Base-by-base conservation (phyloP, 2,888 invertebrate species). In the Eupeodes latifasciatus region DNA sequence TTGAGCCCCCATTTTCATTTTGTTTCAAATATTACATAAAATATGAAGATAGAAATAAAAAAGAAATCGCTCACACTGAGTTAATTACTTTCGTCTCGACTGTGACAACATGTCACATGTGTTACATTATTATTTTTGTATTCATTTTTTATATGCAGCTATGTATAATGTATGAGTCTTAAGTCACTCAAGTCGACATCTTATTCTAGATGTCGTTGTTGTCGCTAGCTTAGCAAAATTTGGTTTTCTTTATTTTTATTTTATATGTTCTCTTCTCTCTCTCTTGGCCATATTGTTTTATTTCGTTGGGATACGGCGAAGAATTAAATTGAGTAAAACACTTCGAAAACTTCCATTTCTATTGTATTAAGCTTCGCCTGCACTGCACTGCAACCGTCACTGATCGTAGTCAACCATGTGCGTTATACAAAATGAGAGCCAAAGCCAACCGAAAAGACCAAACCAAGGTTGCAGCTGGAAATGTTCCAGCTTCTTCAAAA, bases 271-370 rank as follows among this genome's bases (percentile, higher is more conserved):
- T 67, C 61, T 16, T 67, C 72, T 40, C 72, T 59, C 72, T 59
- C 34, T 59, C 74, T n/a, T 69, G 59, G 19, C 66, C 27, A 27
- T 27, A 72, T 55, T 71, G 69, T 71, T 71, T 71, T 51, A 59
- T 72, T 61, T 78, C 16, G 72, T 81, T 77, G 55, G 61, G 61
- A 81, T 78, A 67, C 67, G 61, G 59, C 4, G 66, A 75, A 71
- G 81, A 85, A 81, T 81, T 72, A 81, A 81, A 77, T 78, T 81
- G 59, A 72, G 49, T 77, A 77, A 85, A 81, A 64, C 77, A 67
- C 77, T 85, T 57, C 64, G 27, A 75, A 75, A 80, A 74, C 40
- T 85, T 75, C 36, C 62, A 16, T 51, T 27, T n/a, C 16, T n/a
- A 51, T 34, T 6, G n/a, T 14, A 40, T 27, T 10, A 55, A 6